Evolutionary conservation across 64 coral and sea anemone genomes (phyloP).

Genomic region (Pocillopora damicornis): DNA sequence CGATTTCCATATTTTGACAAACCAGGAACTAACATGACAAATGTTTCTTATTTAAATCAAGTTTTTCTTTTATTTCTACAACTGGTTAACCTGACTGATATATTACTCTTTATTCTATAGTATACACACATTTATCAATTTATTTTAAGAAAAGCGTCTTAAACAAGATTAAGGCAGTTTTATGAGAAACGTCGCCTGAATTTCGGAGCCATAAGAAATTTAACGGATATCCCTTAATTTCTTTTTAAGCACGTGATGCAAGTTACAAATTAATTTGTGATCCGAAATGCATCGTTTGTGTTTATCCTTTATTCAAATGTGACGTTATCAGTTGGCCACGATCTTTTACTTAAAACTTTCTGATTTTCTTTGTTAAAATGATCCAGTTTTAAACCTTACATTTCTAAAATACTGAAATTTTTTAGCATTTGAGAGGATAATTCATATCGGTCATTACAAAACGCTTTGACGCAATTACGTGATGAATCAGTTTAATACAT

Average conservation of each 20-base stretch:
- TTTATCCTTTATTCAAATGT: too few species aligned
- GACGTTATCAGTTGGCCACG: too few species aligned
- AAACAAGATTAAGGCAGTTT: too few species aligned
- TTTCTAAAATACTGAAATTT: background rate
- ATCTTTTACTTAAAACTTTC: too few species aligned
- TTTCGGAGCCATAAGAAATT: too few species aligned
- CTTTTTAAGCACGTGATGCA: too few species aligned
- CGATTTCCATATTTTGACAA: background rate
- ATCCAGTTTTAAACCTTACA: background rate
- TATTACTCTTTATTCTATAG: background rate
- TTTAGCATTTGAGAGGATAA: background rate
- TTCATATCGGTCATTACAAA: slow-evolving; percentile 15
- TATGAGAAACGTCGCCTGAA: background rate
- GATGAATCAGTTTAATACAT: slow-evolving; percentile 5
- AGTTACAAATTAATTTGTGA: too few species aligned
- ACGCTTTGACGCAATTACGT: background rate
- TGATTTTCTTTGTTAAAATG: background rate
- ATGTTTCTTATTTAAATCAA: slow-evolving; percentile 7
- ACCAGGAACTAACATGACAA: slow-evolving; percentile 6
- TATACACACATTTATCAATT: too few species aligned
- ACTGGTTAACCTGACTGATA: slow-evolving; percentile 1
- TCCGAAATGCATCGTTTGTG: too few species aligned
- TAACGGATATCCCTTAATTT: too few species aligned
- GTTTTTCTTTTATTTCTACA: background rate
- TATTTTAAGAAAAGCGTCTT: too few species aligned